Evolutionary conservation across 2,888 invertebrate genomes (phyloP), one percentile per base, ranked within the genome.

Genomic region (Lycophotia porphyrea): DNA sequence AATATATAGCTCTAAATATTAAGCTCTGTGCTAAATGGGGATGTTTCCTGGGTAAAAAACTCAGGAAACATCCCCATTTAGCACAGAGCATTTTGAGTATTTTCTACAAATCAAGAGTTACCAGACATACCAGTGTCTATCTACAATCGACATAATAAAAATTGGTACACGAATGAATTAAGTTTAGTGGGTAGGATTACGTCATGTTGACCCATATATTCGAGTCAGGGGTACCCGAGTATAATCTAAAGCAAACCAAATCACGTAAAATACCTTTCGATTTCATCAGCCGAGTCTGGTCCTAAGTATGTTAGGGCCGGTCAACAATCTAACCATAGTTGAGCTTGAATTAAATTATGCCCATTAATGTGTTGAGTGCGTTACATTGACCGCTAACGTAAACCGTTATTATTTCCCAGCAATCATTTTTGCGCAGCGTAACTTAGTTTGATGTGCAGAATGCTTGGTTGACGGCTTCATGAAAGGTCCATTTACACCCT

Each of bases 231-330:
- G 5, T 5, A 44, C 71, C 42, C 36, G 39, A 27, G 11, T 49
- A 15, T 36, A 76, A 64, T 77, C 39, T 55, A 42, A 9, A 15
- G 18, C 13, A 47, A 70, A 77, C 55, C 55, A 47, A 31, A 78
- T 27, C 39, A 71, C 34, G 78, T 47, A 64, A 77, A 47, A 67
- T 64, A 27, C 61, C 69, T 69, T 64, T 47, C 39, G 42, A 77
- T 77, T 77, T 71, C 77, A 49, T 77, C 77, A 77, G 27, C 55
- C 39, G 1, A 13, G 34, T 44, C 67, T 34, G 11, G 47, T 18
- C 7, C 11, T 55, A 24, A 47, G 15, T 55, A 24, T 63, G 49
- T 78, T 52, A 76, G 61, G 39, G 70, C 27, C 64, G 2, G 11
- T 2, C 18, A 27, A 66, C 47, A 49, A 34, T 60, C 47, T 65